Percentiles rank a stretch among this genome's conserved stretches.
Evolutionary conservation across 2,797 vertebrate genomes (phyloP).

Genomic region (Peromyscus melanophrys): DNA sequence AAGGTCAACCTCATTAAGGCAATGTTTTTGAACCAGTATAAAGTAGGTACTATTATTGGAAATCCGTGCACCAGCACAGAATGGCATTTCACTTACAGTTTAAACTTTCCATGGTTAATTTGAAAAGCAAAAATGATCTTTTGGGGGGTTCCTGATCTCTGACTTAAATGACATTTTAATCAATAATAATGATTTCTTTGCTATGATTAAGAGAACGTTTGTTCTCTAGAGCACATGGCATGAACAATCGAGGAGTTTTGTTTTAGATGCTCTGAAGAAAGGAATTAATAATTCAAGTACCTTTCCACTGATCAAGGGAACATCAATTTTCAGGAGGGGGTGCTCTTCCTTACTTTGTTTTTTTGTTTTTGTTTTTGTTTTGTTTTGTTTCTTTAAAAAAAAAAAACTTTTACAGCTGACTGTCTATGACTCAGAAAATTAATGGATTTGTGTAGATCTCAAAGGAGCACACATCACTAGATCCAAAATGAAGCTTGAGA

Average conservation of each 20-base stretch:
- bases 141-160: conserved; percentile 85
- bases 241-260: conserved; percentile 81
- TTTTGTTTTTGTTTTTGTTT: background rate
- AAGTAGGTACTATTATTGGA: conserved; percentile 89
- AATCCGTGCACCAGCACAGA: conserved; percentile 80
- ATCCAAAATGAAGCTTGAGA: too few relatives aligned
- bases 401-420: background rate
- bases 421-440: too few relatives aligned
- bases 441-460: background rate
- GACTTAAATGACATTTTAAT: conserved; percentile 88
- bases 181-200: conserved; percentile 84
- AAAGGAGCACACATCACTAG: background rate
- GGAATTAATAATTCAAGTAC: background rate
- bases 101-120: conserved; percentile 85
- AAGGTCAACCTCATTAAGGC: conserved; percentile 91
- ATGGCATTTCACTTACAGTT: conserved; percentile 88
- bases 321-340: background rate
- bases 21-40: conserved; percentile 86
- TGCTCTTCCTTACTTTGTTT: background rate
- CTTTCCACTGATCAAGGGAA: background rate
- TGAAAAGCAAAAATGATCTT: conserved; percentile 87
- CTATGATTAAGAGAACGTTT: conserved; percentile 81
- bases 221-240: conserved; percentile 65
- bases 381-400: background rate
- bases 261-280: conserved; percentile 69